Evolutionary conservation across 2,888 invertebrate species (phyloP), one percentile per base, ranked within the genome.

Genomic region (Diabrotica balteata): DNA sequence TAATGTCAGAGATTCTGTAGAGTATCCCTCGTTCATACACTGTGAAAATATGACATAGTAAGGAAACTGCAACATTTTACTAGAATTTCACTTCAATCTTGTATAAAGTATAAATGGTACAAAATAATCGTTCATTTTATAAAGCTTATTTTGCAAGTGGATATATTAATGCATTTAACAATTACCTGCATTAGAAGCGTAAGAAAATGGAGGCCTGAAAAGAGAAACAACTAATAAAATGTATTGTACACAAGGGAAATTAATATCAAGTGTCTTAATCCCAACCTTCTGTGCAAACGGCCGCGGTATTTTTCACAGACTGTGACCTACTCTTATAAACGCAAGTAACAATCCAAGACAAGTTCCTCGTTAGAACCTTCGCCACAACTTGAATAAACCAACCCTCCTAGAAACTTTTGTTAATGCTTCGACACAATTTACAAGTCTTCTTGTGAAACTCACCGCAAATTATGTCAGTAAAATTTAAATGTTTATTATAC

Each of bases 181-280:
- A 80, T 82, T 82, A 82, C 80, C 79, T 81, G 81, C 82, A 83
- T 81, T 81, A 82, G 72, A 78, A 73, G 80, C 80, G 81, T 81
- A 81, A 80, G 81, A 80, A 79, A 80, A 77, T 80, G 77, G 77
- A 75, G 76, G 76, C 77, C 77, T 78, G 78, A 80, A 80, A 81
- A 83, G 82, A 81, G 82, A 82, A 83, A 82, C 82, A 82, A 83
- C 83, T 84, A 84, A 84, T 84, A 84, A 84, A 84, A 84, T 83
- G 81, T 84, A 83, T 84, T 83, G 84, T 80, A 81, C 84, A 79
- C 84, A 79, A 80, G 84, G 84, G 84, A 84, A 84, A 84, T 84
- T 84, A 84, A 84, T 84, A 84, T 83, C 84, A 83, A 84, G 83
- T 84, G 83, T 84, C 84, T 84, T 84, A 84, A 83, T 84, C 83